Evolutionary conservation across 2,888 invertebrate genomes (phyloP), one percentile per base, ranked within the genome.

Genomic region (Merodon equestris): DNA sequence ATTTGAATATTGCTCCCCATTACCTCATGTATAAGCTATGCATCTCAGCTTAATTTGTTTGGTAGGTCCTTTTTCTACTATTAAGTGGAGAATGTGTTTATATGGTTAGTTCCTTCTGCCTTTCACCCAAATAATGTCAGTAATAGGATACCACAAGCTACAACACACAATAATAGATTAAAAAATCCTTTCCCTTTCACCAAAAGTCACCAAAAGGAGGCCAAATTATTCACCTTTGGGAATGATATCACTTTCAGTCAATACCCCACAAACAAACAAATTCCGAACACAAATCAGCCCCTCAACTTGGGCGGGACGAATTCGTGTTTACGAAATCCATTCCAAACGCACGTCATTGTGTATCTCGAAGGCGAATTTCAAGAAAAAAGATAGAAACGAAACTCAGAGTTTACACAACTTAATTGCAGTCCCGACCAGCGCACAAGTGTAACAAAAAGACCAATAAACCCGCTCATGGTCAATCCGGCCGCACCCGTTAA

Each of bases 381-480:
- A 27, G 7, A 27, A 27, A 40, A 40, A 40, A 40, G 10, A n/a
- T 40, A 27, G 2, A 7, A 40, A 27, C 47, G 9, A 64, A 64
- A 54, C 17, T 18, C 63, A 34, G 53, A 51, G 47, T 64, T 64
- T 54, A 54, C 64, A 64, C 63, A 53, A 64, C 53, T 53, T 63
- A 64, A 64, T 54, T 64, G 64, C 64, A 64, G 47, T 54, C 53
- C 64, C 64, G 54, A 14, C 27, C 27, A 27, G 19, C 45, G 38
- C 54, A 48, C 47, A 64, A 45, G 45, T 45, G 45, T 13, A 45
- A 14, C 45, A 27, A 7, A 27, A 7, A 27, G 27, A 27, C 27
- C 27, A 27, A 27, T 7, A 15, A 15, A 0, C 14, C 15, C 15
- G 14, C 45, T 27, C 45, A 15, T 15, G 45, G 14, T 45, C 45